Evolutionary conservation across 1,140 invertebrate species (phyloP), one percentile per base, ranked within the genome.

Genomic region (Venturia canescens): DNA sequence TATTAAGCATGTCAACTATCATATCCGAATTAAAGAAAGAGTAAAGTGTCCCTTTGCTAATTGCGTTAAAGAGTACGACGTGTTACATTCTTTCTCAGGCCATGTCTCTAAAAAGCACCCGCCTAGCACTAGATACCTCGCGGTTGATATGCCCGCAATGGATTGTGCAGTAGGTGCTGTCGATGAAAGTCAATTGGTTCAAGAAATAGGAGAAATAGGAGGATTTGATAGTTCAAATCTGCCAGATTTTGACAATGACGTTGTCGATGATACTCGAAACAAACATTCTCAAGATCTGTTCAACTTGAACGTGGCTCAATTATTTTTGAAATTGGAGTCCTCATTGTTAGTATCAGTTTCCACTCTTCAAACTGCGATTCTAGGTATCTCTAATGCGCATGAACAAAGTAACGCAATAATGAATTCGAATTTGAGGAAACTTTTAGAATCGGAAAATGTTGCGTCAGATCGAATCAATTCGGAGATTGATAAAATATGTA

Each of bases 351-450:
- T 82, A n/a, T 70, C 71, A 15, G 44, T 60, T 53, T 82, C 81
- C 1, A 34, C 77, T 53, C 44, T 82, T 34, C 81, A 82, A 38
- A 75, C 27, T 26, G 78, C 78, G 34, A 69, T 66, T 34, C 34
- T 66, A 15, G 75, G 78, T 57, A 75, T 70, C n/a, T 66, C 57
- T 2, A 72, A 31, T 75, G 21, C 71, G 18, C 79, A 80, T 27
- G 79, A 80, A n/a, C 72, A 67, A 50, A 31, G 50, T 0, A 44
- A 79, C 48, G 77, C 63, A 34, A 50, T 29, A 67, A 26, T 66
- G n/a, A 76, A 69, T 44, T 29, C 11, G 29, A 75, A 75, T 29
- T 74, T 80, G 18, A 50, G 38, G n/a, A 23, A 50, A 18, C 5
- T 44, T 57, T 63, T 82, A 13, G 0, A 79, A 38, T 2, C 60